These are phyloP conservation scores for Schizothorax lantsangensis DNA, from an alignment of 2,797 vertebrate species.

Conservation along the genomic window DNA sequence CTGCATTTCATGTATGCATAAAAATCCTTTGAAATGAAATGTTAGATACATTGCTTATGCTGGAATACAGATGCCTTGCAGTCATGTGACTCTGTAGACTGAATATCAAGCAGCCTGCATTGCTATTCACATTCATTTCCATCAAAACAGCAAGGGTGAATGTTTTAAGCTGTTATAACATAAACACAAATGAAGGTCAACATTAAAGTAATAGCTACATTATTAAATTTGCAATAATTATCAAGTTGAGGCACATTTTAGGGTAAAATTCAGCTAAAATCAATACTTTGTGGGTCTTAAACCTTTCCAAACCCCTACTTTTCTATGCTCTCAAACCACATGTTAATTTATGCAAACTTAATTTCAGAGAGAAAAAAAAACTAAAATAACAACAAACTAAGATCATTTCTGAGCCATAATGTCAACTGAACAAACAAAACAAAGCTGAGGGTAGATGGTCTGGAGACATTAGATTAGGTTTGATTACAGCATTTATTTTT, in stretches of 20 bases:
- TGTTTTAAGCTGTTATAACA: not conserved
- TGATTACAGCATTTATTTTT: slow-evolving; percentile 44
- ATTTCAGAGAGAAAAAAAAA: not conserved
- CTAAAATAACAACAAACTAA: slow-evolving; percentile 50
- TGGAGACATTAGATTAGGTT: not conserved
- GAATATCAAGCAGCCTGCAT: not conserved
- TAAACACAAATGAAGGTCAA: not conserved
- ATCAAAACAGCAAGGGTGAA: not conserved
- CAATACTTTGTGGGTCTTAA: not conserved
- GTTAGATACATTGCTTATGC: not conserved
- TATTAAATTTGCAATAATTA: not conserved
- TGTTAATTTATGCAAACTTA: not conserved
- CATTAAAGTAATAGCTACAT: not conserved
- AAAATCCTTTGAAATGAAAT: not conserved
- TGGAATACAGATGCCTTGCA: not conserved
- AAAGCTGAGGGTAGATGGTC: slow-evolving; percentile 64
- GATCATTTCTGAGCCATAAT: slow-evolving; percentile 77
- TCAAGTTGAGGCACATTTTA: not conserved
- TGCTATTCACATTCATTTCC: not conserved
- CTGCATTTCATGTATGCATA: not conserved
- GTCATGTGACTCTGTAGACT: not conserved
- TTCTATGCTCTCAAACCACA: not conserved
- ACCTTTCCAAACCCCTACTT: not conserved
- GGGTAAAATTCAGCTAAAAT: not conserved
- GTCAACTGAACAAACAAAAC: slow-evolving; percentile 70